Conservation (phyloP, 2,888 invertebrate genomes). For the Diaphora mendica region DNA sequence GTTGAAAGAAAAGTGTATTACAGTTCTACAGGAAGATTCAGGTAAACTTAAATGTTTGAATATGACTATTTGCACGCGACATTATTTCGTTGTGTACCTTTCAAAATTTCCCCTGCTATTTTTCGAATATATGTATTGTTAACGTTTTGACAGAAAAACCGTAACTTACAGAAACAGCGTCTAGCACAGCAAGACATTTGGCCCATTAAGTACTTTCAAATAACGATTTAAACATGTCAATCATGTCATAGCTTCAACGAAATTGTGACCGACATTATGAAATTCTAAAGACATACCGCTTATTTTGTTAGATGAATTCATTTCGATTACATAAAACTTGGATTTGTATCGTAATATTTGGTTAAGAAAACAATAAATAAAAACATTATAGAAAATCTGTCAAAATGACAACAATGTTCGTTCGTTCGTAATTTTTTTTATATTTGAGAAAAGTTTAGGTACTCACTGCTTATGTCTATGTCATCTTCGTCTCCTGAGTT, state of each 20-base stretch:
- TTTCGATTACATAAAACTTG: conserved; percentile 9
- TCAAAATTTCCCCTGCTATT: background rate
- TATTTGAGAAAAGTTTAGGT: conserved; percentile 12
- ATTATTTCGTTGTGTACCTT: background rate
- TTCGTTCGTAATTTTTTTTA: background rate
- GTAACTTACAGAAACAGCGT: background rate
- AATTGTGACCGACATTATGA: conserved; percentile 8
- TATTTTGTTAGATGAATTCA: conserved; percentile 29
- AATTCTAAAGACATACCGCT: conserved; percentile 37
- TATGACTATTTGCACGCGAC: background rate
- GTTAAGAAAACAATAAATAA: conserved; percentile 34
- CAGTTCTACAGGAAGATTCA: background rate
- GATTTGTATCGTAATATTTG: conserved; percentile 11
- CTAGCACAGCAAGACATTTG: conserved; percentile 5
- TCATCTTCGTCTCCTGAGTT: conserved; percentile 84
- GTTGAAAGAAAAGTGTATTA: no score
- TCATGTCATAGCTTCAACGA: background rate
- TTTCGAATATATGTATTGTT: background rate
- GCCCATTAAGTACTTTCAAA: conserved; percentile 14
- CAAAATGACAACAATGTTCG: conserved; percentile 5
- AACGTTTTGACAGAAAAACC: background rate
- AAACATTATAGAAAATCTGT: conserved; percentile 15
- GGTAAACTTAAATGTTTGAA: background rate
- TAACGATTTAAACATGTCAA: background rate
- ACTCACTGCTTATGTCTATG: conserved; percentile 84